phyloP scores from a whole-genome alignment of 2,113 vertebrate species.

The Menura novaehollandiae region DNA sequence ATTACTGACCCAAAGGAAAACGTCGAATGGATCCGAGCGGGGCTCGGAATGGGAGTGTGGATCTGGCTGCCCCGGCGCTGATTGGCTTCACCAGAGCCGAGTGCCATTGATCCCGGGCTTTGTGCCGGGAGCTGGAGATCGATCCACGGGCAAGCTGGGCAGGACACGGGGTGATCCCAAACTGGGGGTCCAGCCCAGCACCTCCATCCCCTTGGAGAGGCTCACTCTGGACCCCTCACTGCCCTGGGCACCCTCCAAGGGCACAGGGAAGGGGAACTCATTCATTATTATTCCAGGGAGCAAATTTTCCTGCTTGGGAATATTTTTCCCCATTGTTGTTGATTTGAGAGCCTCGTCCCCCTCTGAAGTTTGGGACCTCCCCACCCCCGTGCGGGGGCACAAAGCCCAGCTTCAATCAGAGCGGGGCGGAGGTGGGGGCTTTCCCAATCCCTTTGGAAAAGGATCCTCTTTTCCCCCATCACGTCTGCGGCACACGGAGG shows the following conservation, averaged over 20 bases:
- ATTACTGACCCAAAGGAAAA: not conserved
- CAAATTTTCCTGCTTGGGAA: not conserved
- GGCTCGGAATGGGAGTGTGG: accelerated
- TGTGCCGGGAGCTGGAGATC: not conserved
- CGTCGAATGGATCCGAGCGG: accelerated
- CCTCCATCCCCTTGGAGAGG: accelerated
- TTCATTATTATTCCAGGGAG: not conserved
- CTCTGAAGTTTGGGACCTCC: not conserved
- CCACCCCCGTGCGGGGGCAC: accelerated
- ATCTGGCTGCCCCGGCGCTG: not conserved
- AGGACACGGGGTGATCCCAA: not conserved
- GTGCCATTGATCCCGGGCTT: not conserved
- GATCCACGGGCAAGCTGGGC: not conserved
- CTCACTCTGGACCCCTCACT: not conserved
- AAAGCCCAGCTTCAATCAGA: not conserved
- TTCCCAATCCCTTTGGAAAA: not conserved
- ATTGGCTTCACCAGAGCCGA: not conserved
- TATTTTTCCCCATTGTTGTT: not conserved
- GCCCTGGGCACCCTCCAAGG: not conserved
- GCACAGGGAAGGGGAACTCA: not conserved
- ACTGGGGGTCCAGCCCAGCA: not conserved
- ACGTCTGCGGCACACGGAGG: accelerated
- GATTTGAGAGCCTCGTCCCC: not conserved
- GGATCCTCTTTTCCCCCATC: not conserved
- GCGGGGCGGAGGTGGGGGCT: not conserved